Evolutionary conservation across 2,113 vertebrate genomes (phyloP).

Genomic region (Rhabdornis inornatus): DNA sequence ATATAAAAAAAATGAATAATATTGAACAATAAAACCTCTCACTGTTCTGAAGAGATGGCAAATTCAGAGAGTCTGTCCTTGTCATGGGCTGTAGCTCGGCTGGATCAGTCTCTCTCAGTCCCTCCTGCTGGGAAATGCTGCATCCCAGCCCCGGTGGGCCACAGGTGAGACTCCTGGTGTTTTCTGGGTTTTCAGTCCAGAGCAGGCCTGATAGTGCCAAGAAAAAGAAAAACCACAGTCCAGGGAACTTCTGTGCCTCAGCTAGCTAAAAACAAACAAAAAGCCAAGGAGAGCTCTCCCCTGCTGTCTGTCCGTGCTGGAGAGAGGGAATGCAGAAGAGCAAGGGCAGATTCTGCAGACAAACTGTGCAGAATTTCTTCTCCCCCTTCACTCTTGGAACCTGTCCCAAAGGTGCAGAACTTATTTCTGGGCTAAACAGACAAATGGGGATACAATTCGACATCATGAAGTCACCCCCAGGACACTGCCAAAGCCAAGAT

Average conservation of each 20-base stretch:
- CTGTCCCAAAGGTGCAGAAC: neutral
- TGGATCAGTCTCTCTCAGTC: fast-evolving
- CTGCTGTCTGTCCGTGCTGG: neutral
- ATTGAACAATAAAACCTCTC: neutral
- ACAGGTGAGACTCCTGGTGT: neutral
- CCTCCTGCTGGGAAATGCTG: neutral
- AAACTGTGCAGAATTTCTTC: neutral
- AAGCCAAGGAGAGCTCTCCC: neutral
- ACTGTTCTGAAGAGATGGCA: no score
- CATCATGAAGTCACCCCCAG: neutral
- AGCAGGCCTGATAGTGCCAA: neutral
- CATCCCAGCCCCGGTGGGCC: fast-evolving
- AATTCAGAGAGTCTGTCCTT: neutral
- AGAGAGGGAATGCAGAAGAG: neutral
- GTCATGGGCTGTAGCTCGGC: fast-evolving
- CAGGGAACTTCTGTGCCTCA: neutral
- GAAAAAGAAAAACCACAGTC: neutral
- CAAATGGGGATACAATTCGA: neutral
- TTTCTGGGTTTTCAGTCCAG: no score
- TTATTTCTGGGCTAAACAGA: neutral
- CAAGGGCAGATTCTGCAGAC: neutral
- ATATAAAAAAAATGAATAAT: neutral
- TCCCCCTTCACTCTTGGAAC: fast-evolving
- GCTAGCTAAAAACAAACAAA: neutral
- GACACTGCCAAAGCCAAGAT: neutral